Conservation (phyloP, 2,113 vertebrate genomes). For the Penelope pileata region DNA sequence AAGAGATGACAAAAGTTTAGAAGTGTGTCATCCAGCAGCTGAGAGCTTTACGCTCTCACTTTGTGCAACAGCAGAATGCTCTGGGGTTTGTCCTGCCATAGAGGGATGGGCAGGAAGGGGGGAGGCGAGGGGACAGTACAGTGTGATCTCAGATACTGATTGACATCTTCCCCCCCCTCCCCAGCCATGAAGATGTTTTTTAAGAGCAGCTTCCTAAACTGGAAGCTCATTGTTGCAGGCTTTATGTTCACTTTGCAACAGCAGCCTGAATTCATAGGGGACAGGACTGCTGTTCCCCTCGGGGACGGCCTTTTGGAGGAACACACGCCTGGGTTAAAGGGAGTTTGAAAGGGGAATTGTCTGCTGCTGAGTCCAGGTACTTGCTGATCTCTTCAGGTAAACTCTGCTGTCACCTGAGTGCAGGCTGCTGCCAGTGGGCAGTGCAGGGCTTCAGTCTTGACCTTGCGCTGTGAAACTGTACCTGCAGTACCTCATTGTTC, state of each 20-base stretch:
- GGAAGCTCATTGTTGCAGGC: no score
- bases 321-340: not conserved
- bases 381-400: no score
- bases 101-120: not conserved
- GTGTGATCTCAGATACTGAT: not conserved
- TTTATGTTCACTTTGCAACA: not conserved
- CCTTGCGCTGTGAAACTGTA: not conserved
- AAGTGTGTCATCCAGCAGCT: not conserved
- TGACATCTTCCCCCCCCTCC: not conserved
- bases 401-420: rapidly evolving
- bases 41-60: rapidly evolving
- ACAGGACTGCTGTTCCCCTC: no score
- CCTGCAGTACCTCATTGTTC: not conserved
- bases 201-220: not conserved
- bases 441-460: rapidly evolving
- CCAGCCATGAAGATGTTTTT: not conserved
- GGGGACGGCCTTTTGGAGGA: rapidly evolving
- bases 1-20: rapidly evolving
- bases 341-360: rapidly evolving
- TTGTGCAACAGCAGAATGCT: rapidly evolving
- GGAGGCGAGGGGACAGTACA: no score
- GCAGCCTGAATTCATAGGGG: rapidly evolving
- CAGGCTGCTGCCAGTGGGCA: rapidly evolving
- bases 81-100: rapidly evolving
- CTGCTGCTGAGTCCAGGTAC: not conserved